These are phyloP conservation scores for Beris chalybata DNA, from an alignment of 2,888 invertebrate genomes.

Conservation along the genomic window DNA sequence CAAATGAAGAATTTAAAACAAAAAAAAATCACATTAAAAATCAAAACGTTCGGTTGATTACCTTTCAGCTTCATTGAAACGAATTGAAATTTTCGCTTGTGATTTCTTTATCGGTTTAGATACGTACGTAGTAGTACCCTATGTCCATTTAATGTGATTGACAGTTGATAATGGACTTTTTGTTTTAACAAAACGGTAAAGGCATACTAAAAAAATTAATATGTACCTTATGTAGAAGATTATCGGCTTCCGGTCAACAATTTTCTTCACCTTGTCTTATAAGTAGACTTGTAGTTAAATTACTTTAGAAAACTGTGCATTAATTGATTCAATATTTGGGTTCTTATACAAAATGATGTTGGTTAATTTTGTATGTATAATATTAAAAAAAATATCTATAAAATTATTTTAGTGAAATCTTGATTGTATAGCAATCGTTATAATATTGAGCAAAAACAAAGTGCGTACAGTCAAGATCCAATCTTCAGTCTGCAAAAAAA, in stretches of 20 bases:
- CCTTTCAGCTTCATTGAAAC: slow-evolving; percentile 22
- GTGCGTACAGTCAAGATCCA: too few species aligned
- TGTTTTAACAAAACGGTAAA: slow-evolving; percentile 30
- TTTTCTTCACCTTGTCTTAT: not conserved
- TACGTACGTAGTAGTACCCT: too few species aligned
- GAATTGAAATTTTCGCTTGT: slow-evolving; percentile 31
- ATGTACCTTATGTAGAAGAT: slow-evolving; percentile 16
- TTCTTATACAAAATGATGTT: too few species aligned
- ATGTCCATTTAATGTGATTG: slow-evolving; percentile 8
- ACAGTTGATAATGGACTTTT: slow-evolving; percentile 30
- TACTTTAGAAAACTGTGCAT: too few species aligned
- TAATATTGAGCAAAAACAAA: too few species aligned
- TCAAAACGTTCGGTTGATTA: slow-evolving; percentile 28
- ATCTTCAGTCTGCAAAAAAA: too few species aligned
- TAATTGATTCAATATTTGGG: too few species aligned
- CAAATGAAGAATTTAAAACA: not conserved
- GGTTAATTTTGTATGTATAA: too few species aligned
- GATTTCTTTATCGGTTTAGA: slow-evolving; percentile 23
- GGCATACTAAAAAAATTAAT: slow-evolving; percentile 7
- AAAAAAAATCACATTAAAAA: slow-evolving; percentile 14
- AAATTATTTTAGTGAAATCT: too few species aligned
- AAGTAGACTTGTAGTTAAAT: too few species aligned
- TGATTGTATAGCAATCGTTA: too few species aligned
- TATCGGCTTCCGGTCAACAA: slow-evolving; percentile 22
- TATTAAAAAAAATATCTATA: too few species aligned